Conservation (phyloP, 2,113 vertebrate genomes). For the Scolopax mira region DNA sequence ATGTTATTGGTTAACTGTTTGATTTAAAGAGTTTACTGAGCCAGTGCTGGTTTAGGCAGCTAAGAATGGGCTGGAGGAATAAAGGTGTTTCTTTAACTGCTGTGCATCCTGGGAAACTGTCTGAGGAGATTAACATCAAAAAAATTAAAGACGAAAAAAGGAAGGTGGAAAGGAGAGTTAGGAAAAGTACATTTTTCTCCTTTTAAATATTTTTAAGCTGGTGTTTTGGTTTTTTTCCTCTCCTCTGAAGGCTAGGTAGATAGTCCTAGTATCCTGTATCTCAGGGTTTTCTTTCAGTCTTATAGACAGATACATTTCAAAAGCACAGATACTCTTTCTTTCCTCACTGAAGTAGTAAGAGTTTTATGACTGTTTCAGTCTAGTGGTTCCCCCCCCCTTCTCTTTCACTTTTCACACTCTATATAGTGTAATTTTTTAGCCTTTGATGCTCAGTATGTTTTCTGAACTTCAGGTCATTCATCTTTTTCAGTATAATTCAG, state of each 20-base stretch:
- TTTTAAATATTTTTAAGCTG: background rate
- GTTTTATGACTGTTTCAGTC: background rate
- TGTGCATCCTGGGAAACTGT: background rate
- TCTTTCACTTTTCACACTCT: background rate
- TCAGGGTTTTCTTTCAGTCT: background rate
- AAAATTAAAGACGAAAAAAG: background rate
- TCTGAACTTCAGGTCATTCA: background rate
- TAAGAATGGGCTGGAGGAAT: background rate
- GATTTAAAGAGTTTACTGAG: background rate
- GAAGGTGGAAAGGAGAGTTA: background rate
- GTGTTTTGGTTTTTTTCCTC: background rate
- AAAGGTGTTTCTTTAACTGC: background rate
- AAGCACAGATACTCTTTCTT: background rate
- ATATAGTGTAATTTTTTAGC: background rate
- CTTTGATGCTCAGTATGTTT: background rate
- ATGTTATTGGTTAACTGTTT: conserved; percentile 28
- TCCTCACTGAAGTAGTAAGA: background rate
- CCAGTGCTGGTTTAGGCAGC: background rate
- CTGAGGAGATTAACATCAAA: background rate
- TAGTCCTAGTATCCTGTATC: background rate
- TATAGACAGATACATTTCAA: background rate
- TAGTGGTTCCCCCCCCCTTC: background rate
- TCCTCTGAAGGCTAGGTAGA: background rate
- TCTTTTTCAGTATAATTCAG: background rate
- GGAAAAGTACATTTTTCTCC: background rate